Evolutionary conservation across 2,797 vertebrate species (phyloP), one percentile per base, ranked within the genome.

Genomic region (Stomatorhinus walkeri): DNA sequence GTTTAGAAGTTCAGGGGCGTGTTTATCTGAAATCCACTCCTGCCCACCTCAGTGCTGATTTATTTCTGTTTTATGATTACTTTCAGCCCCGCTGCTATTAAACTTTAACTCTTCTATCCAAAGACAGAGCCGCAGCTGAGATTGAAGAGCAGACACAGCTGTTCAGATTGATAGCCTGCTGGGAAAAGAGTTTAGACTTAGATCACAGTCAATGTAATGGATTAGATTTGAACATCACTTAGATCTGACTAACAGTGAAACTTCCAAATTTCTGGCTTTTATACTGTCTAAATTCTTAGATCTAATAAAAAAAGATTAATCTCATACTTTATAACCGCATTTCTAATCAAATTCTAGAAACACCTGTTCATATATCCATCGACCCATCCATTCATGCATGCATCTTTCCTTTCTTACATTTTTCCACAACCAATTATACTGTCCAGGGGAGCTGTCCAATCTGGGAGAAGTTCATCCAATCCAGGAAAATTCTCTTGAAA

Each of bases 41-140:
- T 10, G 81, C 46, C 46, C 81, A 49, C 81, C n/a, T 49, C 19
- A 8, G 22, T 22, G 49, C 24, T 54, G 24, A 86, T 22, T 61
- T 56, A 61, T 88, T 84, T 88, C 81, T 40, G 36, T 86, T 89
- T 72, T 86, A 86, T 40, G 59, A 72, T 85, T 48, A 36, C 83
- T 89, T 72, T 76, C 14, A 46, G 22, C 48, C 84, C 83, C 19
- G 19, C 24, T 16, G 56, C 56, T 52, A 72, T 86, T 68, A 86
- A 22, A 40, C 46, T 51, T 19, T 14, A 84, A 76, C 81, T 22
- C 43, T 46, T 48, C 81, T 68, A 59, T 32, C 81, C 43, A n/a
- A 89, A 51, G 61, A 40, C 24, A n/a, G 64, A 22, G 86, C 83
- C 83, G 72, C 22, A 19, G 59, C 28, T 48, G 56, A 54, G 59